Conservation (phyloP, 2,113 vertebrate species). For the Galbula dea region DNA sequence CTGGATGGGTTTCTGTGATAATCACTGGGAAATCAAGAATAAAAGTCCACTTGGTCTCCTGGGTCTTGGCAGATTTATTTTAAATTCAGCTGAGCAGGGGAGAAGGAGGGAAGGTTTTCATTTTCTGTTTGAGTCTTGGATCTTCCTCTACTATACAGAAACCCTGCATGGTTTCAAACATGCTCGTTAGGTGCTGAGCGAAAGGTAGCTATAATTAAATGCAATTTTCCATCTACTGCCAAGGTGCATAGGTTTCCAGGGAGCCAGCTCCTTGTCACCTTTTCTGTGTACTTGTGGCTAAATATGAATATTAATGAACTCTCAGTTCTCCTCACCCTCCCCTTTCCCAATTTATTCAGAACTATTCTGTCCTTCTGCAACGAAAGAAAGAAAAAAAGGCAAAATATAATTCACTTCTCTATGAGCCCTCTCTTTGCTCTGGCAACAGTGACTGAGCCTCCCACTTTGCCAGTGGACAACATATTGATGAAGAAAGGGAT, state of each 20-base stretch:
- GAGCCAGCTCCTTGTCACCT: conserved; percentile 57
- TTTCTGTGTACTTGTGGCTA: conserved; percentile 51
- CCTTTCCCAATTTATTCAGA: conserved; percentile 48
- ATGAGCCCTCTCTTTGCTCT: conserved; percentile 10
- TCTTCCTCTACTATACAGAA: neutral
- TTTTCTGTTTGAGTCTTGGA: conserved; percentile 3
- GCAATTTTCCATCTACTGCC: conserved; percentile 44
- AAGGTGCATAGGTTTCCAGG: conserved; percentile 50
- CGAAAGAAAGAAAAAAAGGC: neutral
- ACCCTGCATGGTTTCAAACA: conserved; percentile 18
- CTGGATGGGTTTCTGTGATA: conserved; percentile 10
- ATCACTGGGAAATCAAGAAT: conserved; percentile 10
- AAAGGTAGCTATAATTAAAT: conserved; percentile 61
- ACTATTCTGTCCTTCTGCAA: conserved; percentile 21
- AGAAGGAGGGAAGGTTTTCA: neutral
- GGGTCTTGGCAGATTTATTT: neutral
- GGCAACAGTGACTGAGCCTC: conserved; percentile 42
- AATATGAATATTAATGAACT: conserved; percentile 59
- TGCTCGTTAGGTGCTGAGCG: conserved; percentile 34
- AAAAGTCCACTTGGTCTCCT: neutral
- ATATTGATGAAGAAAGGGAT: conserved; percentile 21
- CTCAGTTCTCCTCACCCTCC: neutral
- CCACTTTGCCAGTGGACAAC: conserved; percentile 17
- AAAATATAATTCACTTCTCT: conserved; percentile 56
- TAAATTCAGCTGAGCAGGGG: neutral